Base-by-base conservation (phyloP, 2,113 vertebrate genomes). In the Pachyramphus minor region DNA sequence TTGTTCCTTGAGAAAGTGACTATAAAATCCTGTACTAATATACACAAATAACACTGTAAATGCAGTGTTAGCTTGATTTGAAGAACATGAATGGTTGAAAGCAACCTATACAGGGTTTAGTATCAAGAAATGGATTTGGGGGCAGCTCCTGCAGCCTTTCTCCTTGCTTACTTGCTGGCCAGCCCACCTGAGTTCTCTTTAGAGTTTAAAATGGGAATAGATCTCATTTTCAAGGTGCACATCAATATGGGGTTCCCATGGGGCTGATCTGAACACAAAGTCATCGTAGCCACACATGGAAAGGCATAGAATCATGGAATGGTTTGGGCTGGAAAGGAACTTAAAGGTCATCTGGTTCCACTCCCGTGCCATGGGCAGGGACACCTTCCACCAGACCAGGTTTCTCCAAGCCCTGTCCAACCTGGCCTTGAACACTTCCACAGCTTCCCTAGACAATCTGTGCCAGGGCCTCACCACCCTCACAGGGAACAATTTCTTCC, bases 331-430 rank as follows among this genome's bases (percentile, higher is more conserved):
- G 5, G 37, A 52, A 52, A 1, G n/a, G n/a, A 45, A 11, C 2
- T 45, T n/a, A 60, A 75, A 41, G 0, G 5, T 5, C 60, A 53
- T 0, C 22, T 27, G 14, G 4, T 55, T 0, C 11, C 55, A 68
- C 6, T 14, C 22, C 41, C 9, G 53, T 6, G n/a, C n/a, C 30
- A 42, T 55, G 62, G 23, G 62, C 53, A 68, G 45, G 78, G 62
- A 55, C 71, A 53, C 5, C 47, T 83, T 0, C 30, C 39, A 22
- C 71, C 41, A 7, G 27, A 9, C 55, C 71, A 76, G n/a, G 39
- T 0, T 19, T 14, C 14, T 76, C 47, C 55, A 2, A 53, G 1
- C 8, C n/a, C 24, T 1, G 2, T 68, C 71, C 55, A 76, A 0
- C 79, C 41, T 55, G 87, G 30, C 41, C 47, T 55, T 41, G 71